Conservation (phyloP, 2,113 vertebrate species). For the Tragelaphus imberbis region DNA sequence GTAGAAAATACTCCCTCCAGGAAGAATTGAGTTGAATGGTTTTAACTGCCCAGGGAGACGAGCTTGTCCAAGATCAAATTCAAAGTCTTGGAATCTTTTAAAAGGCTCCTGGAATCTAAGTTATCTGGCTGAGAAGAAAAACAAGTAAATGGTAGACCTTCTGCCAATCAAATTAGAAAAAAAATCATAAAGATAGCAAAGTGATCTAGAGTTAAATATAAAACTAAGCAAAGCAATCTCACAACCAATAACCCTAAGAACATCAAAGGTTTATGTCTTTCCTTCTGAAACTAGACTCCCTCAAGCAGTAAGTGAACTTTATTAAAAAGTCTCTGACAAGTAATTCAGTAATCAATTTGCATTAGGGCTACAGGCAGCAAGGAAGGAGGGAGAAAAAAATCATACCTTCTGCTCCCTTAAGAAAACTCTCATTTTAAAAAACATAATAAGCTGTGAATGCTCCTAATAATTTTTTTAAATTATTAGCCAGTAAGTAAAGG, state of each 20-base stretch:
- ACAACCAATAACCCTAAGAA: constrained; percentile 19
- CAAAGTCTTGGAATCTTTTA: neutral
- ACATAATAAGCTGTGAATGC: neutral
- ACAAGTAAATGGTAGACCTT: neutral
- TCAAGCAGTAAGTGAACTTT: constrained; percentile 40
- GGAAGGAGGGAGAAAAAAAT: neutral
- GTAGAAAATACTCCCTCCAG: neutral
- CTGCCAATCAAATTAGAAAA: neutral
- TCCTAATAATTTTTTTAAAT: neutral
- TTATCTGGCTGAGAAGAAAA: neutral
- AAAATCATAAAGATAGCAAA: neutral
- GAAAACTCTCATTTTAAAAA: neutral
- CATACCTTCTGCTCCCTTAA: neutral
- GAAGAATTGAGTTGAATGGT: neutral
- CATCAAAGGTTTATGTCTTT: neutral
- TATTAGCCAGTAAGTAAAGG: neutral
- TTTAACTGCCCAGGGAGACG: neutral
- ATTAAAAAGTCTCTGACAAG: constrained; percentile 20
- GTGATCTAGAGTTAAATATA: constrained; percentile 15
- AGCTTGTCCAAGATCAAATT: neutral
- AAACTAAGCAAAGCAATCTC: neutral
- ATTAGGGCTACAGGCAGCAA: neutral
- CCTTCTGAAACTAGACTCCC: neutral
- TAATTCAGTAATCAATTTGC: constrained; percentile 43
- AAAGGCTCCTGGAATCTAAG: neutral